Evolutionary conservation across 2,113 vertebrate species (phyloP).

Genomic region (Elaphurus davidianus): DNA sequence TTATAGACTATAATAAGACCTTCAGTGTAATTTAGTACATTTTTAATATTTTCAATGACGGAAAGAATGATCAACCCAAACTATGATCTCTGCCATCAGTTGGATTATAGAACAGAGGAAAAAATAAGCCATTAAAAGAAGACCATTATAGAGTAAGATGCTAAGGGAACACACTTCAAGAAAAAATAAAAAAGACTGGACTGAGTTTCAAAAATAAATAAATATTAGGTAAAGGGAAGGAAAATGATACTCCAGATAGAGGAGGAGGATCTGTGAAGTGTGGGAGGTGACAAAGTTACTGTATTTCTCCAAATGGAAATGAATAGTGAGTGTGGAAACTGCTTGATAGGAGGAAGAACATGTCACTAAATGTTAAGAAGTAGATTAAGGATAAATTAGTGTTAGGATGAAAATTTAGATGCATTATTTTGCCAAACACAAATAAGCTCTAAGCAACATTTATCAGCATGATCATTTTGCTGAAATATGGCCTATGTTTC

Average conservation of each 20-base stretch:
- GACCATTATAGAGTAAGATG: not conserved
- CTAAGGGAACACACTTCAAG: not conserved
- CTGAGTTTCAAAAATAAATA: not conserved
- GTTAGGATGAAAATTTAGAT: not conserved
- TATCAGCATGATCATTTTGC: not conserved
- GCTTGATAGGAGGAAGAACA: fast-evolving
- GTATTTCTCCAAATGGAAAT: not conserved
- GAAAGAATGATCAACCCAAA: not conserved
- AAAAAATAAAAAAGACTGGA: not conserved
- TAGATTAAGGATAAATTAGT: not conserved
- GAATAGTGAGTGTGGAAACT: not conserved
- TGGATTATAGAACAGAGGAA: not conserved
- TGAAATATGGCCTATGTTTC: not conserved
- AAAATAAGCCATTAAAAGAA: not conserved
- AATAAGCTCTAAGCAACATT: not conserved
- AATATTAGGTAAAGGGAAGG: not conserved
- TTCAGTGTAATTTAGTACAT: not conserved
- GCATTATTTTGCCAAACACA: not conserved
- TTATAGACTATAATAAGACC: not conserved
- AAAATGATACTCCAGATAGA: not conserved
- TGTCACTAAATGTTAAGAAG: not conserved
- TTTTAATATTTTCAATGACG: not conserved
- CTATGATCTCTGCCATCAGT: not conserved
- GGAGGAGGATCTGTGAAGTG: not conserved
- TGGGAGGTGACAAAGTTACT: not conserved